phyloP scores from a whole-genome alignment of 2,113 vertebrate species.

The Pantherophis guttatus region DNA sequence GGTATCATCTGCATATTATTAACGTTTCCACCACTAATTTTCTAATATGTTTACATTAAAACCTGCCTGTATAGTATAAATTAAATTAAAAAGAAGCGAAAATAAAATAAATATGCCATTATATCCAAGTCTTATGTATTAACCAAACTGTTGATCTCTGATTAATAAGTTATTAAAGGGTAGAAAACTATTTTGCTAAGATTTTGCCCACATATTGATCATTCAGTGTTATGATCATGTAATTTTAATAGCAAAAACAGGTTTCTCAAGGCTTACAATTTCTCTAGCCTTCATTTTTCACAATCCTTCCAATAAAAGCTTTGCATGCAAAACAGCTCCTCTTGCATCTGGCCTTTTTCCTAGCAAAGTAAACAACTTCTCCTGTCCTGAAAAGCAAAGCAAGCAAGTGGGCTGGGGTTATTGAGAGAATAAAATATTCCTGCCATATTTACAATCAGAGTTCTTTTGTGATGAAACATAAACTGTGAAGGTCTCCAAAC shows the following conservation, averaged over 20 bases:
- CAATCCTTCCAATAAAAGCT: conserved; percentile 40
- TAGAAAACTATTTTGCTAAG: background rate
- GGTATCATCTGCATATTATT: background rate
- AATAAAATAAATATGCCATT: background rate
- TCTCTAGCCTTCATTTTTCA: conserved; percentile 28
- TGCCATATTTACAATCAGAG: conserved; percentile 27
- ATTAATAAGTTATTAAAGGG: background rate
- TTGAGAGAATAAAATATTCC: background rate
- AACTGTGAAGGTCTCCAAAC: conserved; percentile 20
- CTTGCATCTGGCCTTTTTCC: conserved; percentile 59
- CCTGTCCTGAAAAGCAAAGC: conserved; percentile 53
- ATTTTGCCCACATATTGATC: background rate
- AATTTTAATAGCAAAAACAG: conserved; percentile 39
- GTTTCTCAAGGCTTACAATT: conserved; percentile 32
- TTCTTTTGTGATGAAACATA: conserved; percentile 12
- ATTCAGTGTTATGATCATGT: background rate
- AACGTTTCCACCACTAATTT: background rate
- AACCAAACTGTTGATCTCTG: background rate
- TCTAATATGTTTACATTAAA: background rate
- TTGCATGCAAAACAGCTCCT: conserved; percentile 50
- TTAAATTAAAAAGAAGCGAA: background rate
- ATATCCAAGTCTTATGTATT: background rate
- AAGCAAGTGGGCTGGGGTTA: conserved; percentile 8
- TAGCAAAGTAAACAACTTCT: conserved; percentile 61
- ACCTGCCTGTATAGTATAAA: background rate